Percentiles rank a stretch among this genome's conserved stretches.
Evolutionary conservation across 1,140 invertebrate species (phyloP).

Genomic region (Leucophenga varia): DNA sequence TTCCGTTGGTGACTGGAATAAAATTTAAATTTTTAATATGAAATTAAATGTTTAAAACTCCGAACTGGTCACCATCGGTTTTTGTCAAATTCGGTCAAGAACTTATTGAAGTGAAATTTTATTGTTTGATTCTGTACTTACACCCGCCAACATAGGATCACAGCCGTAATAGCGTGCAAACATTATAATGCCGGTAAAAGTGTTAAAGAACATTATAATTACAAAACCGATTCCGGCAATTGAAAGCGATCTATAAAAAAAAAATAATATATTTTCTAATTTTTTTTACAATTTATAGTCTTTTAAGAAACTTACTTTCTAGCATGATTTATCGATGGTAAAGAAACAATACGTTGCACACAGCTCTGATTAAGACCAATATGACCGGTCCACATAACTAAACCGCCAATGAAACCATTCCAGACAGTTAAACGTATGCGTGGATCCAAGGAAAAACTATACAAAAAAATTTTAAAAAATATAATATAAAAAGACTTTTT

Average conservation of each 20-base stretch:
- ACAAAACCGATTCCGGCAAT: constrained; percentile 59
- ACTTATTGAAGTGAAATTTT: too few relatives aligned
- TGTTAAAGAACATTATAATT: constrained; percentile 59
- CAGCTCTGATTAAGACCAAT: constrained; percentile 47
- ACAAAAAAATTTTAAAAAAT: background rate
- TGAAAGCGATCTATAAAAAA: constrained; percentile 53
- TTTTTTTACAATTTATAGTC: background rate
- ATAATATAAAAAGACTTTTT: background rate
- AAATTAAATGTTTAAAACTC: too few relatives aligned
- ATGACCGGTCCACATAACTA: constrained; percentile 42
- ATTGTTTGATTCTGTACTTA: too few relatives aligned
- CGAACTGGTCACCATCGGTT: too few relatives aligned
- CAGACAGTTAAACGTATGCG: constrained; percentile 35
- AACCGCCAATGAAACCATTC: constrained; percentile 29
- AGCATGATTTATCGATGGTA: constrained; percentile 35
- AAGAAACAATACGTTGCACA: constrained; percentile 44
- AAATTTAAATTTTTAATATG: background rate
- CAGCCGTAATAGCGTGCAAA: constrained; percentile 73
- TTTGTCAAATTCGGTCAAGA: background rate
- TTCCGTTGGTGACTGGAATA: background rate
- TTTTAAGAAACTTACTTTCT: constrained; percentile 19
- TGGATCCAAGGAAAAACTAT: constrained; percentile 35
- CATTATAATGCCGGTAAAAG: constrained; percentile 70
- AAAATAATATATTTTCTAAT: too few relatives aligned
- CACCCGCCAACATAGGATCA: constrained; percentile 68